A percentile compares a stretch with the other conserved stretches of the same genome.
phyloP scores from a whole-genome alignment of 2,888 invertebrate species.

The Drosophila koepferae region DNA sequence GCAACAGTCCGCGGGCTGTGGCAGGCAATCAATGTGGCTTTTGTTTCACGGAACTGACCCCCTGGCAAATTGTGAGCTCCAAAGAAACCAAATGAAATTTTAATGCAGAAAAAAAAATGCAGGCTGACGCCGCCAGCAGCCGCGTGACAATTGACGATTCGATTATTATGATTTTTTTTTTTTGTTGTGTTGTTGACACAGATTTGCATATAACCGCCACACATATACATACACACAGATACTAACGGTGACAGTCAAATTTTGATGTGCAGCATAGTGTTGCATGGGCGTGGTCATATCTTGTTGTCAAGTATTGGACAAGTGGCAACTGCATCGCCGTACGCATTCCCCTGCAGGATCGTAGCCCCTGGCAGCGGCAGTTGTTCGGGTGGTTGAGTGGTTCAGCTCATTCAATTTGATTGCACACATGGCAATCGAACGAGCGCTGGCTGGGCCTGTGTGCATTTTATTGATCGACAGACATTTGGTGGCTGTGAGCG shows the following conservation, averaged over 20 bases:
- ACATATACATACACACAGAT: neutral
- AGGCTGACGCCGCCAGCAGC: conserved; percentile 33
- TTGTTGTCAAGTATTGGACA: conserved; percentile 20
- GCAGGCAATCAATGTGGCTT: conserved; percentile 49
- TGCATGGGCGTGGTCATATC: conserved; percentile 2
- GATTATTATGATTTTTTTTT: neutral
- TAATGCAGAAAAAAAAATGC: conserved; percentile 55
- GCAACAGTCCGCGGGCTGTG: neutral
- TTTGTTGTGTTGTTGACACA: conserved; percentile 1
- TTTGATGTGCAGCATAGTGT: conserved; percentile 14
- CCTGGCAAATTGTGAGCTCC: conserved; percentile 14
- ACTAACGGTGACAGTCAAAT: neutral
- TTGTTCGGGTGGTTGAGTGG: neutral
- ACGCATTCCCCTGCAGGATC: neutral
- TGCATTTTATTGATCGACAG: conserved; percentile 52
- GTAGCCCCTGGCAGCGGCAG: neutral
- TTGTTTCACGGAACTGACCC: conserved; percentile 23
- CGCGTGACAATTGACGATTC: conserved; percentile 33
- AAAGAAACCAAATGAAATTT: conserved; percentile 45
- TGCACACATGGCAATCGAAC: conserved; percentile 41
- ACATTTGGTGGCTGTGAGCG: conserved; percentile 25
- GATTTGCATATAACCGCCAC: conserved; percentile 44
- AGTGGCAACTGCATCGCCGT: conserved; percentile 22
- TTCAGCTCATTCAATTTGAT: conserved; percentile 50
- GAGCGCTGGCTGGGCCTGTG: neutral